Evolutionary conservation across 2,797 vertebrate genomes (phyloP).

Genomic region (Cynopterus sphinx): DNA sequence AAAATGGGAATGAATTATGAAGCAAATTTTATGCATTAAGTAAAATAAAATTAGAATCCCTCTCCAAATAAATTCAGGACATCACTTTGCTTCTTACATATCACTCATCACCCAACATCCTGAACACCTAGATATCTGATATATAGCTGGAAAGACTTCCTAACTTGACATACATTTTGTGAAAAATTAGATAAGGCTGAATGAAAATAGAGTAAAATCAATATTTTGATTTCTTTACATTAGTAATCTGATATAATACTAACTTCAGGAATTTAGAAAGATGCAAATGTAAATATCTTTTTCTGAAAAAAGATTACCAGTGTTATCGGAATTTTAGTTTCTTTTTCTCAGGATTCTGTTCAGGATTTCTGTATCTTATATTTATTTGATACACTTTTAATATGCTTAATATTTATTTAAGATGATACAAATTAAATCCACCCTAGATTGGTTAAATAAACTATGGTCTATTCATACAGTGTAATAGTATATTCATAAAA

Average conservation of each 20-base stretch:
- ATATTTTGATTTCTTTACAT: not conserved
- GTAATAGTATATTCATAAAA: too few species aligned
- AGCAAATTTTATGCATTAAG: too few species aligned
- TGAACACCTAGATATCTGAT: not conserved
- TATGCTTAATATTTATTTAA: too few species aligned
- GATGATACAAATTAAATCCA: too few species aligned
- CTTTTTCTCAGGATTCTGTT: not conserved
- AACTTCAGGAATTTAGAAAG: not conserved
- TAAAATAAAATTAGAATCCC: not conserved
- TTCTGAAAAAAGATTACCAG: not conserved
- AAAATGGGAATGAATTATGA: too few species aligned
- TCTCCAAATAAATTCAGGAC: not conserved
- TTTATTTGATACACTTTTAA: not conserved
- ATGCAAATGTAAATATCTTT: not conserved
- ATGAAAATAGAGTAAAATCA: not conserved
- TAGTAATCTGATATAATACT: not conserved
- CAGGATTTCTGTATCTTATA: not conserved
- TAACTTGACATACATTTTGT: not conserved
- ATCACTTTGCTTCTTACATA: not conserved
- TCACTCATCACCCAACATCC: not conserved
- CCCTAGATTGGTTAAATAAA: too few species aligned
- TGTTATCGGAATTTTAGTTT: not conserved
- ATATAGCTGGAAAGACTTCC: not conserved
- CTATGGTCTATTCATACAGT: too few species aligned
- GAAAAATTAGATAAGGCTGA: not conserved